These are phyloP conservation scores for Leptinotarsa defecta DNA, from an alignment of 1,140 invertebrate species.

Conservation along the genomic window DNA sequence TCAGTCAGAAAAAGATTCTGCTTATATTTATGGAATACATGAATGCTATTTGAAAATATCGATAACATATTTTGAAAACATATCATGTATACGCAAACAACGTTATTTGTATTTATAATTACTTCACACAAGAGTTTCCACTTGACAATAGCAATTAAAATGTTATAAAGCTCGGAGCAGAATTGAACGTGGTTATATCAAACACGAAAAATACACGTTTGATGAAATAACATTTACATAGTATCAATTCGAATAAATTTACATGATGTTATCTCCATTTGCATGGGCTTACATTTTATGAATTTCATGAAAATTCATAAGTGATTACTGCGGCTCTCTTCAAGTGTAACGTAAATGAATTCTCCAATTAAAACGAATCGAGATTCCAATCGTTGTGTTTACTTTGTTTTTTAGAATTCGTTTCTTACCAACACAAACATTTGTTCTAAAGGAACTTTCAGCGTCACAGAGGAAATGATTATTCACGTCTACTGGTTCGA, in stretches of 20 bases:
- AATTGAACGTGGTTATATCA: constrained; percentile 8
- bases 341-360: not conserved
- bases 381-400: not conserved
- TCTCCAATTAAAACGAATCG: not conserved
- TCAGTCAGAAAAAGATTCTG: too few relatives aligned
- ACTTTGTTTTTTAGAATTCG: not conserved
- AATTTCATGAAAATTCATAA: constrained; percentile 38
- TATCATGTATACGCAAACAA: not conserved
- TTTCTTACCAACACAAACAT: not conserved
- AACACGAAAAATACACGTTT: constrained; percentile 27
- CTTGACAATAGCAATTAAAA: constrained; percentile 12
- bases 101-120: not conserved
- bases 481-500: too few relatives aligned
- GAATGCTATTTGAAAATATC: too few relatives aligned
- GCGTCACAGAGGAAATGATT: too few relatives aligned
- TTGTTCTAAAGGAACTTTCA: not conserved
- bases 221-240: constrained; percentile 26
- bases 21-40: too few relatives aligned
- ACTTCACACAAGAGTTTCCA: not conserved
- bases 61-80: too few relatives aligned
- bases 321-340: constrained; percentile 16
- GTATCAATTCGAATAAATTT: constrained; percentile 42
- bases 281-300: constrained; percentile 31
- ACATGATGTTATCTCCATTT: constrained; percentile 33
- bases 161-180: not conserved